phyloP scores from a whole-genome alignment of 2,888 invertebrate species.

The Aleiodes alternator region DNA sequence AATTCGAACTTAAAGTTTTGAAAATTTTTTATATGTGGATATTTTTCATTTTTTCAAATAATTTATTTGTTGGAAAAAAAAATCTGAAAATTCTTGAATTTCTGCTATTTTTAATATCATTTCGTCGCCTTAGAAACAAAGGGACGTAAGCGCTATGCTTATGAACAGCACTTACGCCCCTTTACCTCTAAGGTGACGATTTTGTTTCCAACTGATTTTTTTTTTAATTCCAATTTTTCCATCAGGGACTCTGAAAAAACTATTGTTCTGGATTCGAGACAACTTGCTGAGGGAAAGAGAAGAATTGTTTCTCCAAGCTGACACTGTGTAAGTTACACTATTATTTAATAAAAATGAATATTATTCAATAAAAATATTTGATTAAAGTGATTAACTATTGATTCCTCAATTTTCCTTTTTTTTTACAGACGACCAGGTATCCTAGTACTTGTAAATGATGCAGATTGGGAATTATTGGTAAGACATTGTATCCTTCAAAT shows the following conservation, averaged over 20 bases:
- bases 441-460: slow-evolving; percentile 93
- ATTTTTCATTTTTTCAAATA: no score
- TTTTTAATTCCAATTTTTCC: slow-evolving; percentile 52
- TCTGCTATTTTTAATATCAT: no score
- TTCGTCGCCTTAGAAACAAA: no score
- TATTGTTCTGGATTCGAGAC: slow-evolving; percentile 90
- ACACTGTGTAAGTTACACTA: slow-evolving; percentile 77
- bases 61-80: no score
- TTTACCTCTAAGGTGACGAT: no score
- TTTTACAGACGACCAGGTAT: slow-evolving; percentile 88
- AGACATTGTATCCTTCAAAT: slow-evolving; percentile 61
- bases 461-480: slow-evolving; percentile 95
- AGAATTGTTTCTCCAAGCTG: slow-evolving; percentile 80
- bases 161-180: no score
- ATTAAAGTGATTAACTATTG: background rate
- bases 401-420: slow-evolving; percentile 57
- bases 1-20: no score
- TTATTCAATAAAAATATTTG: background rate
- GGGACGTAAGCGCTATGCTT: no score
- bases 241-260: slow-evolving; percentile 83
- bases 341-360: slow-evolving; percentile 31
- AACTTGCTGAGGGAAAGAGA: slow-evolving; percentile 90
- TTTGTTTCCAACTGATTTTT: background rate
- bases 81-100: no score
- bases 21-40: no score